Evolutionary conservation across 2,797 vertebrate genomes (phyloP), one percentile per base, ranked within the genome.

Genomic region (Rhinatrema bivittatum): DNA sequence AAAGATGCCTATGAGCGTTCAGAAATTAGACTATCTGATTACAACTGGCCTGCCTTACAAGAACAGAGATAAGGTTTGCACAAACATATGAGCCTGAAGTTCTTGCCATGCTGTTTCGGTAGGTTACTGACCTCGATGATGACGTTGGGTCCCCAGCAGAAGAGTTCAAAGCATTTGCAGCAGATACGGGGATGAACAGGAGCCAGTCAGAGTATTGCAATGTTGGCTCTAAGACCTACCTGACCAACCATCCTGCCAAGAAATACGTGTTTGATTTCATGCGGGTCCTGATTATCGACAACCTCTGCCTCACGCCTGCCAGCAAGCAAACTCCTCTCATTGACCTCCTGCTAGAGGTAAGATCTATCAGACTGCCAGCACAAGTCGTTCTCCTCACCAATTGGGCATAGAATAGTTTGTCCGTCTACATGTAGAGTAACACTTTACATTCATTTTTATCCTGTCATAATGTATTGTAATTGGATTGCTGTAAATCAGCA

Each of bases 261-360:
- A 99, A 99, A 58, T 96, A 97, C 0, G 95, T 99, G 30, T 93
- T 99, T 42, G 96, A 99, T 68, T 98, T 99, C 67, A 98, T 98
- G 94, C 84, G 91, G 48, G 92, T 96, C 31, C 84, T 99, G 46
- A 97, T 98, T 68, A 95, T 99, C 73, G 96, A 99, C 72, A 98
- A 99, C 62, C 79, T 99, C 4, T 97, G 94, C 62, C 84, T 91
- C 53, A 94, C 87, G 1, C 94, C 91, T 7, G 95, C 95, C 53
- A 94, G 82, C 85, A 99, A 99, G 56, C 96, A 99, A 67, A 97
- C 94, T 1, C 93, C 94, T n/a, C 67, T 97, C 32, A 78, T 99
- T 19, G 96, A 99, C 59, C 81, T 97, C 38, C 82, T 99, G 31
- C 70, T 99, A 34, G 96, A 99, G 91, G 96, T 98, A 70, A 65